A percentile compares a stretch with the other conserved stretches of the same genome.
Evolutionary conservation across 2,113 vertebrate genomes (phyloP).

Genomic region (Ammodytes dubius): DNA sequence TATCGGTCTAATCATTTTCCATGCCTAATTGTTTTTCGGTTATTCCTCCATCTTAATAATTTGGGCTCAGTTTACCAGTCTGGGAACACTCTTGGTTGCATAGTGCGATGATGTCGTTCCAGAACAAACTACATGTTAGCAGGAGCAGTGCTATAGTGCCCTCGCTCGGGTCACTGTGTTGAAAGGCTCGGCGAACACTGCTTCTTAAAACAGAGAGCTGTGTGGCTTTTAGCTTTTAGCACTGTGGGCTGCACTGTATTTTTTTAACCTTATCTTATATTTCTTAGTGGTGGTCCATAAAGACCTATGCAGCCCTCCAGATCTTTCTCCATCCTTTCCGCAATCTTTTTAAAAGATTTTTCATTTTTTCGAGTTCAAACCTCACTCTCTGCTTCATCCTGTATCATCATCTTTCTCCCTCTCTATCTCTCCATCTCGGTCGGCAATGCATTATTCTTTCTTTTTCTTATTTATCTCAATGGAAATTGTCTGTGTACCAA

Average conservation of each 20-base stretch:
- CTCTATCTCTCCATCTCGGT: background rate
- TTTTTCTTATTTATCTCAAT: background rate
- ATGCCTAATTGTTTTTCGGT: background rate
- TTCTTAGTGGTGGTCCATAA: slow-evolving; percentile 27
- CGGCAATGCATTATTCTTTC: background rate
- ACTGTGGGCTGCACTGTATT: background rate
- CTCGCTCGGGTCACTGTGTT: background rate
- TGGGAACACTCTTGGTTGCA: background rate
- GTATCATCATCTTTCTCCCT: background rate
- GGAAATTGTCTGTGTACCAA: background rate
- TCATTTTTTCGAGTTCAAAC: slow-evolving; percentile 31
- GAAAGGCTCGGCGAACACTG: slow-evolving; percentile 5
- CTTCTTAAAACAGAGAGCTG: slow-evolving; percentile 18
- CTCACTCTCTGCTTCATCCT: background rate
- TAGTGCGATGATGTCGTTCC: background rate
- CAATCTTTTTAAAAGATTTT: slow-evolving; percentile 20
- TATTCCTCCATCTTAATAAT: background rate
- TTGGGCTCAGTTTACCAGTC: background rate
- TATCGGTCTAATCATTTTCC: background rate
- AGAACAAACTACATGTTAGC: background rate
- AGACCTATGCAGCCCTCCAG: background rate
- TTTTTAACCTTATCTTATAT: slow-evolving; percentile 18
- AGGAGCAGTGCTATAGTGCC: background rate
- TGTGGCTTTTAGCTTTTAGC: slow-evolving; percentile 17
- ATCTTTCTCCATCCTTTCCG: slow-evolving; percentile 2